Conservation (phyloP, 2,888 invertebrate species). For the Apamea monoglypha region DNA sequence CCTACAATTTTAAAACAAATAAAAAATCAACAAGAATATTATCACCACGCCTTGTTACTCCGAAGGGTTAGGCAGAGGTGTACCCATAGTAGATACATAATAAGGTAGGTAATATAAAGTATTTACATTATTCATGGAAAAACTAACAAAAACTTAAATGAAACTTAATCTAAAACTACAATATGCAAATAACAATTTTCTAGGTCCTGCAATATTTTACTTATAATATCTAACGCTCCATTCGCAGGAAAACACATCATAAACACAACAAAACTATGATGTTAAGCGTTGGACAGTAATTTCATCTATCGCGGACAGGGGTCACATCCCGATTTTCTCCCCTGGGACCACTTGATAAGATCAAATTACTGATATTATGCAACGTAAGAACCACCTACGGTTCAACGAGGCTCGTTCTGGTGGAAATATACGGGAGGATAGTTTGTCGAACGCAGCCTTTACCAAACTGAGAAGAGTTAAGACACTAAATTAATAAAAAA, state of each 20-base stretch:
- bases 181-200: not conserved
- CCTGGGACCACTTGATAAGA: conserved; percentile 79
- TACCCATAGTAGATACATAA: not conserved
- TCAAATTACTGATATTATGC: conserved; percentile 83
- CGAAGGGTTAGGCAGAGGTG: not conserved
- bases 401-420: conserved; percentile 65
- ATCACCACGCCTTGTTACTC: not conserved
- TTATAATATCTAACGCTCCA: conserved; percentile 13
- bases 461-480: not conserved
- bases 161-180: not conserved
- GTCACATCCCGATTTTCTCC: conserved; percentile 76
- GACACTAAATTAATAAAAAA: not conserved
- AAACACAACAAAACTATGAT: conserved; percentile 48
- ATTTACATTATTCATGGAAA: not conserved
- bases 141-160: not conserved
- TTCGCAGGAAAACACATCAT: conserved; percentile 43
- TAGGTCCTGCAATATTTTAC: not conserved
- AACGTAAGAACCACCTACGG: conserved; percentile 77
- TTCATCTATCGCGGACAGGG: conserved; percentile 72
- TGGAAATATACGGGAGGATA: conserved; percentile 56
- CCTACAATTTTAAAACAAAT: not conserved
- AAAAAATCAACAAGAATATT: not conserved
- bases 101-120: not conserved
- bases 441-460: not conserved
- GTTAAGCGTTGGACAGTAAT: conserved; percentile 68